A percentile compares a stretch with the other conserved stretches of the same genome.
Conservation (phyloP, 2,797 vertebrate species). For the Aselliscus stoliczkanus region DNA sequence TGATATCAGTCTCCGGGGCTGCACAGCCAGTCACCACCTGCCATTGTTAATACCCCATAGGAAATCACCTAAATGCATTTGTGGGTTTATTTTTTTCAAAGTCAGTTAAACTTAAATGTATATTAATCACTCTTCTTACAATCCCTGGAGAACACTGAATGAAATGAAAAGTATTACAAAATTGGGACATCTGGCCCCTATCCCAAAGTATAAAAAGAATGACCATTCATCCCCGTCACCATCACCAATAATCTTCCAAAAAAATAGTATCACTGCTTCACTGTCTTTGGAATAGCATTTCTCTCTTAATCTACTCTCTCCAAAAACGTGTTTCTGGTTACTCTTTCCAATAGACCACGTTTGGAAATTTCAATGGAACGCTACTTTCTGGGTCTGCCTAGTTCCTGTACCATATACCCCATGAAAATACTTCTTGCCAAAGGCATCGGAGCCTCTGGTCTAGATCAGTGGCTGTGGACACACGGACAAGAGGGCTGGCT, state of each 20-base stretch:
- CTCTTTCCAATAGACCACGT: background rate
- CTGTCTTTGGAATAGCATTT: background rate
- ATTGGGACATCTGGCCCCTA: background rate
- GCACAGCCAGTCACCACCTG: background rate
- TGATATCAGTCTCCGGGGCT: background rate
- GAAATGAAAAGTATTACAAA: background rate
- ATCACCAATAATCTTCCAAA: background rate
- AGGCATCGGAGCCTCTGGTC: background rate
- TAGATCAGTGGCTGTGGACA: background rate
- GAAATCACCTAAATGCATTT: background rate
- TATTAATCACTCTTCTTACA: background rate
- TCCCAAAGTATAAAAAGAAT: background rate
- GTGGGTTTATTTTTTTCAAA: background rate
- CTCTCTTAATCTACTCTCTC: background rate
- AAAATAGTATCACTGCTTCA: background rate
- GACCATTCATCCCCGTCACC: background rate
- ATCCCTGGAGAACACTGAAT: background rate
- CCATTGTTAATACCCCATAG: background rate
- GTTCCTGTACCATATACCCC: background rate
- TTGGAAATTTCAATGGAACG: background rate
- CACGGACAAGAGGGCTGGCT: background rate
- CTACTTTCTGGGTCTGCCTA: background rate
- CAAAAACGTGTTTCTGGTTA: background rate
- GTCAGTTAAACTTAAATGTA: background rate
- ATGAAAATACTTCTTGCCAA: background rate